Conservation (phyloP, 2,888 invertebrate species). For the Epiblema foenella region DNA sequence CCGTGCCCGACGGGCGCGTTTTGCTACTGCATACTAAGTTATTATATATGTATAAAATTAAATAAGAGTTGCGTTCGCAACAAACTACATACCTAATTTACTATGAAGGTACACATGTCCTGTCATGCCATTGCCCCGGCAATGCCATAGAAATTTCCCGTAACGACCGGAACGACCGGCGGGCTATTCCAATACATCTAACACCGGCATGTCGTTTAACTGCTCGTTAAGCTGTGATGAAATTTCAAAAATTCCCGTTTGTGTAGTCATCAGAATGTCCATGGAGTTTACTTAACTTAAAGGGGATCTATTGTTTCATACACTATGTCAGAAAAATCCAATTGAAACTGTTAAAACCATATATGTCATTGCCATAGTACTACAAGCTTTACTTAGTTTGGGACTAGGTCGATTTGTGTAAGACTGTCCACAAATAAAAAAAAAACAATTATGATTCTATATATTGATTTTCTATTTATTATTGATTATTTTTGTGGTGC, state of each 20-base stretch:
- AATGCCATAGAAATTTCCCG: conserved; percentile 35
- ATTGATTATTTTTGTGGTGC: too few species aligned
- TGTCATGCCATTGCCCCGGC: not conserved
- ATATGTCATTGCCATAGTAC: too few species aligned
- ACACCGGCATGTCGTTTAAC: conserved; percentile 59
- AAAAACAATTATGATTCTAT: too few species aligned
- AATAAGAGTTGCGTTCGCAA: too few species aligned
- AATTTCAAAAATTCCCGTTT: conserved; percentile 28
- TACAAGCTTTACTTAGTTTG: too few species aligned
- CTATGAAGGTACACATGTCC: not conserved
- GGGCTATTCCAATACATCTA: conserved; percentile 66
- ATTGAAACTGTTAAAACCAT: not conserved
- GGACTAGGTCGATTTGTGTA: too few species aligned
- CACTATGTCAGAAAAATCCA: not conserved
- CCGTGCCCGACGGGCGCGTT: too few species aligned
- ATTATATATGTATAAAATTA: too few species aligned
- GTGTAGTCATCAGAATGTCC: not conserved
- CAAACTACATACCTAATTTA: too few species aligned
- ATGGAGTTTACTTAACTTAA: not conserved
- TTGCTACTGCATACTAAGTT: too few species aligned
- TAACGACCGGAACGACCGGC: conserved; percentile 60
- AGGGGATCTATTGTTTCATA: not conserved
- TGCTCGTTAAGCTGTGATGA: conserved; percentile 45
- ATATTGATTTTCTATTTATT: too few species aligned
- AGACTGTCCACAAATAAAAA: too few species aligned